Evolutionary conservation across 1,140 invertebrate species (phyloP), one percentile per base, ranked within the genome.

Genomic region (Luehdorfia chinensis): DNA sequence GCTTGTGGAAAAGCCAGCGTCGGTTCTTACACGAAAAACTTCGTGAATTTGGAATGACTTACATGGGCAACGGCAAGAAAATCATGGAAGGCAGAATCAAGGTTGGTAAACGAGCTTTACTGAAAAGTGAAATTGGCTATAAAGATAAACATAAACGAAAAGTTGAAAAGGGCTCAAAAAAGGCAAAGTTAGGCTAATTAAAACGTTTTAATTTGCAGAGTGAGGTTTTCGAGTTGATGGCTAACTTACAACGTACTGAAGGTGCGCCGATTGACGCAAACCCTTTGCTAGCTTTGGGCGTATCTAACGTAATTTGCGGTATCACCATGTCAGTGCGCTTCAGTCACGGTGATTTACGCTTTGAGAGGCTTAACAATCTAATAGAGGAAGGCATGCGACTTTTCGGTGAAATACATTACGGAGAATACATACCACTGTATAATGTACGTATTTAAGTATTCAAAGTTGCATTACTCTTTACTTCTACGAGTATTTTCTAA

Each of bases 251-350:
- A 16, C 80, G 85, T 0, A 84, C 87, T 25, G 88, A 90, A 28
- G 91, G 91, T 0, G 84, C 87, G 6, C 89, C 94, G 0, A 90
- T 92, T 2, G 91, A 94, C 62, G 74, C 95, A 9, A 93, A 93
- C 2, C 90, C 91, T 0, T 83, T 91, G 1, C 87, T 97, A 9
- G 92, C 93, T n/a, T 90, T 94, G 48, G 92, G 94, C 1, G 93
- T 97, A 39, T 95, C 93, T 67, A 98, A 98, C 76, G 95, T 98
- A 0, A 97, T 98, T 48, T 97, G 96, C 74, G 93, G 93, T 14
- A 91, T 98, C 19, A 90, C 96, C 52, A 97, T 98, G 95, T 94
- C 94, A 9, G 91, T 95, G 0, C 88, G 95, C 3, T 98, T 97
- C 75, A 90, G 91, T 28, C 90, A 92, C 51, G 91, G 93, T 8